Evolutionary conservation across 2,888 invertebrate species (phyloP).

Genomic region (Nymphalis c-album): DNA sequence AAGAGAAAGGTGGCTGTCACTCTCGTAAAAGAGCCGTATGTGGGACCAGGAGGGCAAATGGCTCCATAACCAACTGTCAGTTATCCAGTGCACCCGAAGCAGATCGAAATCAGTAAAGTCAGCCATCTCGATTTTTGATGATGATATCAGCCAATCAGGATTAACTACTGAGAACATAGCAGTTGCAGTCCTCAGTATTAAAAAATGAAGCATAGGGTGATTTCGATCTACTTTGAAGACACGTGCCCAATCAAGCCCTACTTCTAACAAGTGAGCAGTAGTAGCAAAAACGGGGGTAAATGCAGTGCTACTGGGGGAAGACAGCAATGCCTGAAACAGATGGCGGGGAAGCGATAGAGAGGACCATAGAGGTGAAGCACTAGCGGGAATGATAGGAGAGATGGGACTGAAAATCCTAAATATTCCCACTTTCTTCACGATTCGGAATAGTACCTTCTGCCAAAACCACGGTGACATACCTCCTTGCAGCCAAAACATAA

Average conservation of each 20-base stretch:
- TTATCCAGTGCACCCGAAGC: too few species aligned
- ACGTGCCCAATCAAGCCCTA: not conserved
- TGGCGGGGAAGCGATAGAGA: conserved; percentile 11
- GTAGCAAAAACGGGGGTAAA: not conserved
- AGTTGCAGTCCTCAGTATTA: too few species aligned
- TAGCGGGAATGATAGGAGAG: not conserved
- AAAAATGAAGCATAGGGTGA: too few species aligned
- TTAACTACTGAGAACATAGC: too few species aligned
- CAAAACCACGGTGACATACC: not conserved
- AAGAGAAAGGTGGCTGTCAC: too few species aligned
- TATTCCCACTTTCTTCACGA: not conserved
- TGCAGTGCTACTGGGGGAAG: not conserved
- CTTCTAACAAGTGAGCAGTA: not conserved
- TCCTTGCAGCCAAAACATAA: not conserved
- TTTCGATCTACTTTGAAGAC: too few species aligned
- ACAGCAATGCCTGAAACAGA: conserved; percentile 9
- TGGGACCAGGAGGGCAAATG: too few species aligned
- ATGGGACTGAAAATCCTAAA: conserved; percentile 1
- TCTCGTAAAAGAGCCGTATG: too few species aligned
- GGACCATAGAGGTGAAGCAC: not conserved
- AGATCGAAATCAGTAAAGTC: too few species aligned
- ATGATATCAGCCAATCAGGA: too few species aligned
- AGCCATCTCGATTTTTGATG: too few species aligned
- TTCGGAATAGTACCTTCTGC: not conserved
- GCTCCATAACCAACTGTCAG: too few species aligned